phyloP scores from a whole-genome alignment of 2,113 vertebrate genomes.

The Bucco capensis region DNA sequence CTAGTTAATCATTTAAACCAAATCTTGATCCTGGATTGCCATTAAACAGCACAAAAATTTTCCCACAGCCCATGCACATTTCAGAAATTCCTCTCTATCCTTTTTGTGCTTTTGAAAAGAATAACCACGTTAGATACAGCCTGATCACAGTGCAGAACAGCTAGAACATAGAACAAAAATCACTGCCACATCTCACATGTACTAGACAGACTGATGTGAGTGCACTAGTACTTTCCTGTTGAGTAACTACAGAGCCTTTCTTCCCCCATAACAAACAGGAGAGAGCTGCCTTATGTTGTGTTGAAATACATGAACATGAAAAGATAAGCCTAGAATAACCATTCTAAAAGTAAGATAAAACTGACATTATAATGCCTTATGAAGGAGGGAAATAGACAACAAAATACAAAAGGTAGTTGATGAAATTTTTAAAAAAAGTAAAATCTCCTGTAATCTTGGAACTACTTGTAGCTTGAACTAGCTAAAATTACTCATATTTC shows the following conservation, averaged over 20 bases:
- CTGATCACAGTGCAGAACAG: neutral
- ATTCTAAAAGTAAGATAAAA: neutral
- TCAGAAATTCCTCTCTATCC: neutral
- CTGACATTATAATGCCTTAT: neutral
- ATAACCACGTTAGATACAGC: neutral
- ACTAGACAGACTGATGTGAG: neutral
- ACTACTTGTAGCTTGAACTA: neutral
- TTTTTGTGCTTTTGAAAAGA: neutral
- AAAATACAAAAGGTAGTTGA: neutral
- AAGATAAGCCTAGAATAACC: conserved; percentile 35
- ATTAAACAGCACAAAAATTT: neutral
- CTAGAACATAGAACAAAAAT: neutral
- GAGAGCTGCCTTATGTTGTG: neutral
- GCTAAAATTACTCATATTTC: neutral
- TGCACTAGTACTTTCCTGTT: neutral
- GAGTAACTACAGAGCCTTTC: neutral
- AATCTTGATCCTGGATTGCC: neutral
- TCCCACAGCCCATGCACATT: neutral
- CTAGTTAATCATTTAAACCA: neutral
- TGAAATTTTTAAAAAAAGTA: neutral
- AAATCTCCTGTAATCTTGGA: neutral
- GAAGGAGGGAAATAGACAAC: neutral
- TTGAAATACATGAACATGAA: neutral
- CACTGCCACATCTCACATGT: neutral
- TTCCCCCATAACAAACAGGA: conserved; percentile 7